Evolutionary conservation across 2,888 invertebrate genomes (phyloP), one percentile per base, ranked within the genome.

Genomic region (Achlya flavicornis): DNA sequence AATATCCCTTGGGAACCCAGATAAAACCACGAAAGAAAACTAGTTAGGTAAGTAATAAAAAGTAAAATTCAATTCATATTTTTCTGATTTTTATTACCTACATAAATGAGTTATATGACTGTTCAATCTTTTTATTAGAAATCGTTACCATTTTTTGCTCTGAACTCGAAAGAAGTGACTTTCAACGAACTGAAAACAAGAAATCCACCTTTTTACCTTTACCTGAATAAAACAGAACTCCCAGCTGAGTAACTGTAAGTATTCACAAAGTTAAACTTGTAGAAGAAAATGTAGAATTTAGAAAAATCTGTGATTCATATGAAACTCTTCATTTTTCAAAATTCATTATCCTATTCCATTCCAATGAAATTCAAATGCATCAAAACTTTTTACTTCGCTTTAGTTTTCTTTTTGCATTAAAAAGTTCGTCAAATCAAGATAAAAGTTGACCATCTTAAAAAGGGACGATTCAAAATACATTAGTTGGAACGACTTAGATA

Each of bases 341-440:
- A 58, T 62, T 58, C 12, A 63, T 43, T 58, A 62, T 60, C 62
- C 26, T 26, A 26, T 26, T 26, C 58, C 62, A 57, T 60, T 35
- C 61, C 58, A 46, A 62, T 61, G 16, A 19, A 41, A 41, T 59
- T 59, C 41, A 64, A 73, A 68, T 66, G 68, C 67, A 65, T 46
- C 46, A 64, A 61, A 66, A 57, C 65, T 65, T 70, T 69, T 64
- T 70, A 67, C 68, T 71, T 67, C 63, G 64, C 68, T 75, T 75
- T 72, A 85, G 83, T 85, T 85, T 85, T 74, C 74, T 78, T 74
- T 79, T 76, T 73, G 75, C 72, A 77, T 75, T 71, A 73, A 71
- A 83, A 89, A 88, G 80, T 87, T 88, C 65, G 75, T n/a, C n/a
- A n/a, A 74, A 88, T 86, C 81, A 76, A 86, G 87, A 88, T 88